These are phyloP conservation scores for Glaucidium brasilianum DNA, from an alignment of 2,113 vertebrate genomes.

Conservation along the genomic window DNA sequence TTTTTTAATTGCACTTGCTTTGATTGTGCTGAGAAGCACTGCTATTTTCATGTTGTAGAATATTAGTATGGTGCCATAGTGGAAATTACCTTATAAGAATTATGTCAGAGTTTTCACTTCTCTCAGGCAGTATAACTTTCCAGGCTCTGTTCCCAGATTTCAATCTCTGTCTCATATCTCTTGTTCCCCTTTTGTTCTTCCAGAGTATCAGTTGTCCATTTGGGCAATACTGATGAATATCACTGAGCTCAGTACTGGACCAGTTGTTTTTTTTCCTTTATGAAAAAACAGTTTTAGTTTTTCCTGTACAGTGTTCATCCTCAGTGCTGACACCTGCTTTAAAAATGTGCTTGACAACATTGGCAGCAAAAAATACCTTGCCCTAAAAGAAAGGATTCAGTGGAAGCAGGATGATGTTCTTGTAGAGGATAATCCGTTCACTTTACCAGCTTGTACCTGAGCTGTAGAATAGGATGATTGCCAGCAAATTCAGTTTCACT, in stretches of 20 bases:
- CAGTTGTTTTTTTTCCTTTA: not conserved
- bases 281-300: not conserved
- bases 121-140: not conserved
- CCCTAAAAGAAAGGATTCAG: not conserved
- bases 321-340: not conserved
- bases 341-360: not conserved
- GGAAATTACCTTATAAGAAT: not conserved
- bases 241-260: not conserved
- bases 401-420: not conserved
- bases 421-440: not conserved
- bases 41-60: not conserved
- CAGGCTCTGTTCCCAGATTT: not conserved
- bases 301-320: not conserved
- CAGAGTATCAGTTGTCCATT: not conserved
- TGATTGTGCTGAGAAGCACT: not conserved
- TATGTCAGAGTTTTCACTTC: not conserved
- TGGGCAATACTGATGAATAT: not conserved
- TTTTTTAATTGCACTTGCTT: not conserved
- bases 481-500: not conserved
- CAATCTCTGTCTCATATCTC: not conserved
- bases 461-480: not conserved
- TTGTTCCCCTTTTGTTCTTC: not conserved
- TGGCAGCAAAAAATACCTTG: not conserved
- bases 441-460: not conserved
- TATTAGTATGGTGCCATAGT: not conserved